Evolutionary conservation across 2,797 vertebrate species (phyloP).

Genomic region (Squalus acanthias): DNA sequence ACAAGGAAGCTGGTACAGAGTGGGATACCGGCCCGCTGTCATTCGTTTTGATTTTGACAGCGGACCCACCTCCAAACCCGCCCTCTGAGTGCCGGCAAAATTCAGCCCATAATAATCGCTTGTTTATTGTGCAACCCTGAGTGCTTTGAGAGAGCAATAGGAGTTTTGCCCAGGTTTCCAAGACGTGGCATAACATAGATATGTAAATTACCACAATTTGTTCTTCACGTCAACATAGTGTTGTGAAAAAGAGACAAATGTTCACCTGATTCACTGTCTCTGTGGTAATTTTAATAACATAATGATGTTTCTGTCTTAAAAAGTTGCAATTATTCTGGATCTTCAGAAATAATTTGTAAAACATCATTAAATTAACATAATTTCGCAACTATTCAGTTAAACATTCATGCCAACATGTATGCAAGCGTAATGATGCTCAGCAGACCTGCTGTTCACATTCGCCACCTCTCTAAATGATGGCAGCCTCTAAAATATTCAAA

Average conservation of each 20-base stretch:
- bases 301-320: not conserved
- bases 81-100: too few species aligned
- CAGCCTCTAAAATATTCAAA: not conserved
- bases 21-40: too few species aligned
- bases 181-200: not conserved
- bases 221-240: not conserved
- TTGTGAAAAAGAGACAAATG: not conserved
- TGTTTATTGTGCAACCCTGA: not conserved
- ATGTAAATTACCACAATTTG: not conserved
- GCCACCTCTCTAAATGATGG: not conserved
- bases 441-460: not conserved
- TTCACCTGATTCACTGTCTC: not conserved
- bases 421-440: not conserved
- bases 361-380: conserved; percentile 22
- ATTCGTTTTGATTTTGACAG: too few species aligned
- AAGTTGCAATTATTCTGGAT: not conserved
- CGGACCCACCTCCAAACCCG: too few species aligned
- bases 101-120: not conserved
- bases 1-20: too few species aligned
- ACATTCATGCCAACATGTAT: not conserved
- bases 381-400: not conserved
- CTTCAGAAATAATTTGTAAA: not conserved
- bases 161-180: not conserved
- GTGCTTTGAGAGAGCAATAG: not conserved
- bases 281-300: not conserved